Base-by-base conservation (phyloP, 2,797 vertebrate species). In the Sebastes miniatus region DNA sequence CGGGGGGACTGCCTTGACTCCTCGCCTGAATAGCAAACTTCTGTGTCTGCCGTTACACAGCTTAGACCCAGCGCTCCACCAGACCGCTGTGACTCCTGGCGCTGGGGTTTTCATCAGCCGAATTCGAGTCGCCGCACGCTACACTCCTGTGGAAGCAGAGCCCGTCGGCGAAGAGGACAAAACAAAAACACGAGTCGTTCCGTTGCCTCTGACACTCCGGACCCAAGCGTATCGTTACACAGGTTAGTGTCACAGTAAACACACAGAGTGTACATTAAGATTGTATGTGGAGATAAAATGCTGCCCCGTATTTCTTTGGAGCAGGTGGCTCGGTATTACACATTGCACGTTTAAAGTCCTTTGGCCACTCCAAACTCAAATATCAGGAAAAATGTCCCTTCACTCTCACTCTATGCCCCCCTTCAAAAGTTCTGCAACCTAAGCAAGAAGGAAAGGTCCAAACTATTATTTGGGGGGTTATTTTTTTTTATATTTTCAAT, bases 401-500 rank as follows among this genome's bases (percentile, higher is more conserved):
- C 22, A 13, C n/a, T 77, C 9, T 63, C 43, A 76, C 29, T 24
- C 22, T 25, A 52, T 29, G 20, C 2, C 43, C 76, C 63, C 8
- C 62, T 87, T 58, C 12, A 69, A 25, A 78, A 52, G 27, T 52
- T 78, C 12, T 73, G 25, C 66, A 83, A 59, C 8, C 29, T 63
- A 73, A 79, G 52, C 34, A 72, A 62, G n/a, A 78, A 72, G 57
- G n/a, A 78, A 82, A 36, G 61, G 71, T 85, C 63, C 34, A 70
- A 27, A 78, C 22, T 43, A 22, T 65, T 69, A 66, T 77, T 78
- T 73, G 1, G 70, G 64, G 72, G 58, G 20, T 64, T 81, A 27
- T 63, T 56, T 72, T 43, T 36, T 43, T 82, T 72, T 67, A 62
- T 89, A 71, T 85, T 87, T 86, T 90, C 56, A 88, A 81, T 68